These are phyloP conservation scores for Gopherus flavomarginatus DNA, from an alignment of 2,113 vertebrate genomes.

Conservation along the genomic window DNA sequence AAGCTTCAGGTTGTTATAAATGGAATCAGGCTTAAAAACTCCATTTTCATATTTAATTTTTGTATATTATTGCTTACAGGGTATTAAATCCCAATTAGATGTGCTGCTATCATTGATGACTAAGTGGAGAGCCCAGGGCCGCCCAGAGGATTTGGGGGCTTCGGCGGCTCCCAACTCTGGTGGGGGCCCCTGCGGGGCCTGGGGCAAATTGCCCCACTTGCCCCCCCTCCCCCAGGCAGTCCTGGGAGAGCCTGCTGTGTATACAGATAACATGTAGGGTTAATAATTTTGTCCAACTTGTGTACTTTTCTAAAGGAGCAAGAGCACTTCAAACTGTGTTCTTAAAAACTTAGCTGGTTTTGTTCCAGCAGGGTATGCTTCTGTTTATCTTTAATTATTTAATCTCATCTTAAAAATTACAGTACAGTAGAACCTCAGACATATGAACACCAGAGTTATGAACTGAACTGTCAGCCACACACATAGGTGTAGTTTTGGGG, in stretches of 20 bases:
- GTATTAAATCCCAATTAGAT: not conserved
- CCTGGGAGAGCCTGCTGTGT: not conserved
- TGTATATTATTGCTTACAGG: not conserved
- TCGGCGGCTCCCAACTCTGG: too few relatives aligned
- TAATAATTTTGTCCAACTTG: not conserved
- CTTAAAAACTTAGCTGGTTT: not conserved
- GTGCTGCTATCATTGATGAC: not conserved
- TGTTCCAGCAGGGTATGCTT: not conserved
- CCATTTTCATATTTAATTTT: not conserved
- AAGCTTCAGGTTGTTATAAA: not conserved
- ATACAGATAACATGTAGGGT: not conserved
- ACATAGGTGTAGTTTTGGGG: too few relatives aligned
- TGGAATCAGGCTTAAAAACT: not conserved
- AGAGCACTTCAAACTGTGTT: not conserved
- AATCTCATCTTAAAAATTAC: not conserved
- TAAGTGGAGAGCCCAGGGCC: not conserved
- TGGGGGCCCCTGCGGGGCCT: too few relatives aligned
- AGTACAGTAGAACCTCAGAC: not conserved
- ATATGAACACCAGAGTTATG: too few relatives aligned
- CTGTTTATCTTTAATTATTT: not conserved
- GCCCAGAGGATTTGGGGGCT: too few relatives aligned
- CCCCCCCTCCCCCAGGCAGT: too few relatives aligned
- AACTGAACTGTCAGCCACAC: too few relatives aligned
- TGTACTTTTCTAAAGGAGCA: not conserved
- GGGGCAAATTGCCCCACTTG: too few relatives aligned